These are phyloP conservation scores for Pyxicephalus adspersus DNA, from an alignment of 2,113 vertebrate species.

Conservation along the genomic window DNA sequence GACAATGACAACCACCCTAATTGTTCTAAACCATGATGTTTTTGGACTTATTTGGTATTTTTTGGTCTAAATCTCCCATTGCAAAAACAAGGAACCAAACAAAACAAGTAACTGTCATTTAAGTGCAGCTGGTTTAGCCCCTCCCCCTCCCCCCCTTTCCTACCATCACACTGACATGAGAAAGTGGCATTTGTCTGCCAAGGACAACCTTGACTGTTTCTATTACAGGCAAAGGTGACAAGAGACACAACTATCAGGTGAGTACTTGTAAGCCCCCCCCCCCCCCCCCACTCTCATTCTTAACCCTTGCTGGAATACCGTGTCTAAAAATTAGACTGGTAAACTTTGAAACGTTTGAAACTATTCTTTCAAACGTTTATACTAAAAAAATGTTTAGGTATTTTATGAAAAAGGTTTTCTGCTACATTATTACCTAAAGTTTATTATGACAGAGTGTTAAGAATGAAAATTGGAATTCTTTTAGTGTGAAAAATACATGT, in stretches of 20 bases:
- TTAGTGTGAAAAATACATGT: too few species aligned
- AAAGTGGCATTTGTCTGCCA: slow-evolving; percentile 7
- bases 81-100: slow-evolving; percentile 24
- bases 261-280: neutral
- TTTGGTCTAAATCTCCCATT: neutral
- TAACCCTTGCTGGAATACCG: neutral
- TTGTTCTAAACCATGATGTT: too few species aligned
- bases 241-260: neutral
- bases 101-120: slow-evolving; percentile 31
- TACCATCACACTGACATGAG: neutral
- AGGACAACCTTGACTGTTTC: slow-evolving; percentile 22
- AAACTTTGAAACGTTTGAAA: too few species aligned
- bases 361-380: too few species aligned
- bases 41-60: too few species aligned
- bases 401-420: too few species aligned
- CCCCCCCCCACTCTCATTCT: neutral
- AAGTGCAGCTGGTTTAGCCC: neutral
- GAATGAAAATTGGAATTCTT: too few species aligned
- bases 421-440: too few species aligned
- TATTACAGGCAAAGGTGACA: neutral
- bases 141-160: neutral
- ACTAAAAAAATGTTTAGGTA: too few species aligned
- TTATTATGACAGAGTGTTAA: too few species aligned
- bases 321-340: too few species aligned
- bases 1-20: too few species aligned